Evolutionary conservation across 1,140 invertebrate species (phyloP).

Genomic region (Eupeodes corollae): DNA sequence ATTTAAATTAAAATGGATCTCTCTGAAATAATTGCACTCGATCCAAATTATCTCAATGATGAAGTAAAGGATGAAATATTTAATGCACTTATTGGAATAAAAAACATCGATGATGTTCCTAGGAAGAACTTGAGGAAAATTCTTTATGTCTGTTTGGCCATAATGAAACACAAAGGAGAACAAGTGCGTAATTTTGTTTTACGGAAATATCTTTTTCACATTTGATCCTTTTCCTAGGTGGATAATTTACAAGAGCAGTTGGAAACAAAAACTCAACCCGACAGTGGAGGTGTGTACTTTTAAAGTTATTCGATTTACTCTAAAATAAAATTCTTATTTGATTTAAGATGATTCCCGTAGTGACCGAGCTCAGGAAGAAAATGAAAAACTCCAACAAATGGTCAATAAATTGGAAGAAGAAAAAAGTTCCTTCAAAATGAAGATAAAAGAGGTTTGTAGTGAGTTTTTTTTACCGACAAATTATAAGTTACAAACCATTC

Average conservation of each 20-base stretch:
- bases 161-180: conserved; percentile 29
- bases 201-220: too few relatives aligned
- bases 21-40: too few relatives aligned
- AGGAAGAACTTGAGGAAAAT: conserved; percentile 29
- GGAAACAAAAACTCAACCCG: not conserved
- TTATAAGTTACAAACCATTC: not conserved
- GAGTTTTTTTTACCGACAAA: not conserved
- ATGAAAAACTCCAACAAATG: conserved; percentile 31
- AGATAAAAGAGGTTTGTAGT: conserved; percentile 18
- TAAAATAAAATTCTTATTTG: not conserved
- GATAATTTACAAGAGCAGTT: conserved; percentile 1
- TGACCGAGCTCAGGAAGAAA: conserved; percentile 25
- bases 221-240: conserved; percentile 1
- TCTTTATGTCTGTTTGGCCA: conserved; percentile 24
- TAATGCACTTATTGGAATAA: conserved; percentile 23
- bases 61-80: conserved; percentile 30
- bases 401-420: conserved; percentile 27
- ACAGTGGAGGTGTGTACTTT: conserved; percentile 3
- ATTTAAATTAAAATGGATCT: too few relatives aligned
- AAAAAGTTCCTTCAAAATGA: conserved; percentile 15
- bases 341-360: not conserved
- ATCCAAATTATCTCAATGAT: conserved; percentile 6
- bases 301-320: conserved; percentile 1
- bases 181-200: conserved; percentile 11
- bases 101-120: conserved; percentile 24